Base-by-base conservation (phyloP, 2,113 vertebrate species). In the Pica pica region DNA sequence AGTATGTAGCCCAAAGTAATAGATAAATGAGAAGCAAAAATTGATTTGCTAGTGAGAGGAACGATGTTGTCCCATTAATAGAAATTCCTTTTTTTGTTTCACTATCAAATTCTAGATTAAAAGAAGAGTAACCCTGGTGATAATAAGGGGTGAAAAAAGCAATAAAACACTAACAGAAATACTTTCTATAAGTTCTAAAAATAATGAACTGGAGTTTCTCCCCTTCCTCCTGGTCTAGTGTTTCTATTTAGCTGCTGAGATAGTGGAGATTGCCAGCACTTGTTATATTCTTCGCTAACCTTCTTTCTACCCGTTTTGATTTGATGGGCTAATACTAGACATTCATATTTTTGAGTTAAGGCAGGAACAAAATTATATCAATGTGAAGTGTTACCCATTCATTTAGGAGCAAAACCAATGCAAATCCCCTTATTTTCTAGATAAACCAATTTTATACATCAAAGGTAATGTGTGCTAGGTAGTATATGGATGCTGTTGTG, bases 11-110 rank as follows among this genome's bases (percentile, higher is more conserved):
- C 70, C 17, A 53, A 69, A 64, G 14, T 64, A 61, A 41, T 35
- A 46, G n/a, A 56, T 42, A 77, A 77, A 81, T 28, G 28, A 49
- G 85, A 77, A 70, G 16, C 31, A 91, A 89, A 65, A 94, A 74
- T 22, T 77, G 30, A 27, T 90, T 93, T 76, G 24, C 55, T 61
- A 22, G 2, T 68, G 37, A 79, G 24, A 69, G 49, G 26, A 83
- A 57, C 49, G 17, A 28, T 63, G 21, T 37, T 61, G 16, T 67
- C 22, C 24, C 16, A 23, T 42, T 88, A n/a, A 39, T 75, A 28
- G 59, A 67, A 90, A 24, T 87, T 33, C 5, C 4, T 15, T 37
- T 35, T 55, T 75, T 82, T 82, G 71, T 82, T 94, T 10, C 1
- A 41, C 8, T 74, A 10, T 69, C 4, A 27, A 52, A 47, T 57